Base-by-base conservation (phyloP, 2,113 vertebrate genomes). In the Laticauda laticaudata region DNA sequence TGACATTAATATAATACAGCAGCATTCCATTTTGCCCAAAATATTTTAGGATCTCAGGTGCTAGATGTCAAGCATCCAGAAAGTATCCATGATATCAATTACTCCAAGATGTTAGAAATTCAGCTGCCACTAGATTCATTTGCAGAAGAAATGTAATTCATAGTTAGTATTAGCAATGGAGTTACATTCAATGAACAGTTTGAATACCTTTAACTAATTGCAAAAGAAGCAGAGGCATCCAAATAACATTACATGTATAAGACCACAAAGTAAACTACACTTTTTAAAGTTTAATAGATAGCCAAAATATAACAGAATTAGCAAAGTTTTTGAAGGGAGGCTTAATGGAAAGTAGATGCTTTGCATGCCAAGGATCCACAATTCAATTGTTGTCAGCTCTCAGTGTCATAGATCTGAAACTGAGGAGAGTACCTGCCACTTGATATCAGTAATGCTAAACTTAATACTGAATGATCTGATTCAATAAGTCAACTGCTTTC, bases 131-230 rank as follows among this genome's bases (percentile, higher is more conserved):
- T 45, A 45, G 75, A 7, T 91, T 92, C 94, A 64, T 3, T 8
- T 51, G n/a, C 89, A 94, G 85, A 24, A 93, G 89, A 95, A 96
- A 90, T 55, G 39, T 39, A 93, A 20, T 2, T 51, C 15, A 34
- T 64, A 55, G 12, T 6, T 39, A 39, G 18, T 39, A 81, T 81
- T 81, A 81, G 18, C 75, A 81, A 43, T 43, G 34, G 6, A 81
- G 3, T 43, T 43, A 43, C 75, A 81, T 81, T 81, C 75, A 81
- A 43, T 21, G 34, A 34, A 81, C 34, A 81, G 34, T 81, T 43
- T 81, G 34, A 81, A 81, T 81, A 34, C 75, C 20, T 43, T 43
- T 18, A 43, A 43, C 34, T 81, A 43, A 81, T 39, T 43, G n/a
- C 69, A 81, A 7, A 81, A 43, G 75, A 81, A 81, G 34, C 34